Conservation (phyloP, 2,113 vertebrate genomes). For the Cryptotis parvus region DNA sequence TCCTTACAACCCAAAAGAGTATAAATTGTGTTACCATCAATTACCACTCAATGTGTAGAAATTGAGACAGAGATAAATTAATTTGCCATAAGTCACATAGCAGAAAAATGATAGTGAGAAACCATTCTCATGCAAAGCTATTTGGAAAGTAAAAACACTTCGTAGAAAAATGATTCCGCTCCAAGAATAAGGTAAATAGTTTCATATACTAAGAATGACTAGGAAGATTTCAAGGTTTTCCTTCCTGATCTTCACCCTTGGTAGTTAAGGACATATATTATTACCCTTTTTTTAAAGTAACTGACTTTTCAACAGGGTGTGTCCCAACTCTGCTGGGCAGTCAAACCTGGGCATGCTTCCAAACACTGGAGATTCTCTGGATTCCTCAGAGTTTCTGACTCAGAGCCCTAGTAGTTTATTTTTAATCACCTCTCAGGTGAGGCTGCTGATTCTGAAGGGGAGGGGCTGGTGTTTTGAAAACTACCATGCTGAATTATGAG, state of each 20-base stretch:
- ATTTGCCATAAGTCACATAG: neutral
- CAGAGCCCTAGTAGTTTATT: neutral
- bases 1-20: neutral
- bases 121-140: neutral
- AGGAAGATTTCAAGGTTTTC: neutral
- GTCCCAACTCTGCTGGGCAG: neutral
- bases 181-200: neutral
- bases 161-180: neutral
- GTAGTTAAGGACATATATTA: neutral
- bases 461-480: neutral
- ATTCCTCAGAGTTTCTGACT: neutral
- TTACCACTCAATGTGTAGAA: neutral
- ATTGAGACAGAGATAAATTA: slow-evolving; percentile 18
- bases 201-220: neutral
- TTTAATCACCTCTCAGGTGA: neutral
- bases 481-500: neutral
- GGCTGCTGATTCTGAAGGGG: neutral
- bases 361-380: neutral
- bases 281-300: neutral
- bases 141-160: slow-evolving; percentile 19
- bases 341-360: neutral
- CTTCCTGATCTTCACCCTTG: neutral
- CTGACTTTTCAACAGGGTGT: neutral
- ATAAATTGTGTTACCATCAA: neutral
- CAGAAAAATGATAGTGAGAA: neutral